Percentiles rank a stretch among this genome's conserved stretches.
These are phyloP conservation scores for Lampropteryx suffumata DNA, from an alignment of 2,888 invertebrate species.

Conservation along the genomic window DNA sequence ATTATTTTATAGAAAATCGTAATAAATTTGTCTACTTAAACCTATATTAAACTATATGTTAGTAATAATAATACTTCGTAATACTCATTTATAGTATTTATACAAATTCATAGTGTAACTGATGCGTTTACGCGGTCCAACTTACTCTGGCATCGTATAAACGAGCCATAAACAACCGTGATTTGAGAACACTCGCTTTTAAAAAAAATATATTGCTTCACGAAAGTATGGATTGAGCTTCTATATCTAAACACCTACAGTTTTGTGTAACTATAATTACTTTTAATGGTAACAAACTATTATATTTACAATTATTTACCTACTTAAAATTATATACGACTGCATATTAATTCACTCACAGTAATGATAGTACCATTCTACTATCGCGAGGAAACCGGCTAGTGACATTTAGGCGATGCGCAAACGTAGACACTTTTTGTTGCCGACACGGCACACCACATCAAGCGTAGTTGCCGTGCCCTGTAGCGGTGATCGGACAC, in stretches of 20 bases:
- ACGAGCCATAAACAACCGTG: neutral
- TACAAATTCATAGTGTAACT: neutral
- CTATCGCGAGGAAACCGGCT: too few relatives aligned
- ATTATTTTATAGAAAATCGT: neutral
- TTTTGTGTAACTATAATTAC: too few relatives aligned
- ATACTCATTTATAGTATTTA: slow-evolving; percentile 40
- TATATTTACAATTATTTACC: too few relatives aligned
- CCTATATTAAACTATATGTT: slow-evolving; percentile 47
- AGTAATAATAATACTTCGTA: slow-evolving; percentile 70
- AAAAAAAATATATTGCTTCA: slow-evolving; percentile 7
- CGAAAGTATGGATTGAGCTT: slow-evolving; percentile 6
- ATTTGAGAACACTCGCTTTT: slow-evolving; percentile 1
- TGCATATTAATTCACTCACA: too few relatives aligned
- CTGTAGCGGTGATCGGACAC: too few relatives aligned
- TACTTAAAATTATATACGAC: too few relatives aligned
- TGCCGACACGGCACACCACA: too few relatives aligned
- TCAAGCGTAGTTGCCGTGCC: too few relatives aligned
- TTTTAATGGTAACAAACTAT: too few relatives aligned
- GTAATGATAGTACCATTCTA: too few relatives aligned
- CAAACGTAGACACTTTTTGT: too few relatives aligned
- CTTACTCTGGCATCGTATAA: neutral
- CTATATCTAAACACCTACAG: neutral
- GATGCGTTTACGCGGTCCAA: neutral
- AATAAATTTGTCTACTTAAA: slow-evolving; percentile 63
- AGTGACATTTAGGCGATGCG: too few relatives aligned